Evolutionary conservation across 2,797 vertebrate species (phyloP).

Genomic region (Peromyscus nudipes): DNA sequence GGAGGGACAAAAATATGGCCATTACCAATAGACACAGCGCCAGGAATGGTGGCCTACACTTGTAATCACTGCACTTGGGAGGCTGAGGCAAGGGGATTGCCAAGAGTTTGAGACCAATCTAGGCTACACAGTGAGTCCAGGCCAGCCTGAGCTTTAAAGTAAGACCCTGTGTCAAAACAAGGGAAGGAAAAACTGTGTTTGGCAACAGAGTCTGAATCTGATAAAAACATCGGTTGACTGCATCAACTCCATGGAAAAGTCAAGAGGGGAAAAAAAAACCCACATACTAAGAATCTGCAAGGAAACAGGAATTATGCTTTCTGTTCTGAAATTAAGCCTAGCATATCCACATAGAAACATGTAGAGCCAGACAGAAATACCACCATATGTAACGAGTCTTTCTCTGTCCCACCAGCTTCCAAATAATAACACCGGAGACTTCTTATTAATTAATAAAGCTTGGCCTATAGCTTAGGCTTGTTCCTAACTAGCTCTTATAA

Average conservation of each 20-base stretch:
- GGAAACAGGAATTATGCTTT: neutral
- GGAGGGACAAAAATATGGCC: neutral
- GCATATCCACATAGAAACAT: neutral
- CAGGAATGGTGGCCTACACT: neutral
- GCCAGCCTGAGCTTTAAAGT: neutral
- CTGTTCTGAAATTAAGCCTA: neutral
- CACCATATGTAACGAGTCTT: neutral
- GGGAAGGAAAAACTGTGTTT: neutral
- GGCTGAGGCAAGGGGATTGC: neutral
- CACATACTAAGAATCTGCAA: neutral
- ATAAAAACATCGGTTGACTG: neutral
- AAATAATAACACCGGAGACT: neutral
- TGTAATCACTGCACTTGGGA: neutral
- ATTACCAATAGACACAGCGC: neutral
- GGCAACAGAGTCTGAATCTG: neutral
- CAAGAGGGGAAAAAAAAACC: neutral
- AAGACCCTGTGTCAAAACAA: neutral
- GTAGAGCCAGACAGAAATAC: neutral
- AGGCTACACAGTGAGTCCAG: neutral
- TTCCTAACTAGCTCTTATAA: neutral
- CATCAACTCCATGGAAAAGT: neutral
- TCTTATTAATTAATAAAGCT: neutral
- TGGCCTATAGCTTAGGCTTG: neutral
- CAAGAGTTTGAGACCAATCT: neutral
- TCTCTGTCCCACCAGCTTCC: neutral